Evolutionary conservation across 2,113 vertebrate species (phyloP), one percentile per base, ranked within the genome.

Genomic region (Pteruthius melanotis): DNA sequence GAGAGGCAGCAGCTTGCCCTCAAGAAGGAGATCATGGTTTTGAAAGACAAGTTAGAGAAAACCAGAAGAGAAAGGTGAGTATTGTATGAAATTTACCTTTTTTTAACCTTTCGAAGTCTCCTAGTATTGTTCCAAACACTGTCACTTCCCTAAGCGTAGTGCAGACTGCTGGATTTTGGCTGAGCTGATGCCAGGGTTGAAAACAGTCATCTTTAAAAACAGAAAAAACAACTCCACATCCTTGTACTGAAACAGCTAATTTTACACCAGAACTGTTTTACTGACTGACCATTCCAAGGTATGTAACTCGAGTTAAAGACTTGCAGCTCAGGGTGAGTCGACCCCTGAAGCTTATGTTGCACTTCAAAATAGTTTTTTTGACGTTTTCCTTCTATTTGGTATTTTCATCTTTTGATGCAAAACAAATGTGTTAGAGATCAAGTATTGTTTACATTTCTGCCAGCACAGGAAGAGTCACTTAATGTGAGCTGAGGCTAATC

Each of bases 21-120:
- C 92, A 99, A 99, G 96, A 99, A 99, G 94, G 99, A 99, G 96
- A 99, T 99, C 89, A 98, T 99, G 97, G 96, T 99, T 97, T 98
- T 99, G 79, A 99, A 99, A 97, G 99, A 99, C 98, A 99, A 99
- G 96, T 97, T 99, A 94, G 99, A 99, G 93, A 99, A 99, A 97
- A 99, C 98, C 10, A 98, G 99, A 54, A 98, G 99, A 71, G 99
- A 99, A 97, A 99, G 99, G 99, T 99, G 96, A 97, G 97, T 93
- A 71, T 52, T 91, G 13, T 17, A 3, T 70, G 44, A 42, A 40
- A 89, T 85, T 74, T 76, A 44, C 9, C 7, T 31, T 61, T 57
- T 68, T 22, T 35, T 42, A 61, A 14, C 7, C 13, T 68, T 83
- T 83, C 63, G 30, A 76, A 60, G 10, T 60, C 30, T 87, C 13